A percentile compares a stretch with the other conserved stretches of the same genome.
Conservation (phyloP, 2,113 vertebrate genomes). For the Chrysochloris asiatica region DNA sequence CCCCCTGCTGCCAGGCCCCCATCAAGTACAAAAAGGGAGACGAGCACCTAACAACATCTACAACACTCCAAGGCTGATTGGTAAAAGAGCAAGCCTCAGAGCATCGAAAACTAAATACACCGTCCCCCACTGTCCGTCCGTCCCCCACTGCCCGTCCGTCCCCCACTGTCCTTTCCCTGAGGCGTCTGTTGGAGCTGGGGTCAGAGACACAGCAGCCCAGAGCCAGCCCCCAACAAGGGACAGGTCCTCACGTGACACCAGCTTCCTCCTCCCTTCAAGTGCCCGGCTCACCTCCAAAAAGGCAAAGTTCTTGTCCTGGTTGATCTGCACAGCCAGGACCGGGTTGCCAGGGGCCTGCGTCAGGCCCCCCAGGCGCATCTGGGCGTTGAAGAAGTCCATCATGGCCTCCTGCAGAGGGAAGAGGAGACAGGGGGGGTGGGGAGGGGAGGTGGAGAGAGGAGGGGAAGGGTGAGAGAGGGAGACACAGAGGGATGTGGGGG, state of each 20-base stretch:
- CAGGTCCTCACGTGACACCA: neutral
- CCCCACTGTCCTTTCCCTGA: too few species aligned
- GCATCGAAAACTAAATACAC: too few species aligned
- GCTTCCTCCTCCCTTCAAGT: too few species aligned
- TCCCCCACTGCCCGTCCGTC: too few species aligned
- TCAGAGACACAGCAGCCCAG: neutral
- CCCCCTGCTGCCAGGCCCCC: too few species aligned
- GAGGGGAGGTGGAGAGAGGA: slow-evolving; percentile 82
- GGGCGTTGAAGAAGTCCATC: slow-evolving; percentile 97
- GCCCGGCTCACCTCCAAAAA: slow-evolving; percentile 90
- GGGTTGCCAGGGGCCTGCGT: slow-evolving; percentile 96
- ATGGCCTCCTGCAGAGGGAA: slow-evolving; percentile 90
- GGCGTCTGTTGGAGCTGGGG: too few species aligned
- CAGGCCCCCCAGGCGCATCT: slow-evolving; percentile 94
- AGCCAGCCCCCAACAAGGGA: neutral
- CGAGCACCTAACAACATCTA: too few species aligned
- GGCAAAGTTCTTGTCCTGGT: slow-evolving; percentile 97
- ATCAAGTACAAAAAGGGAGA: too few species aligned
- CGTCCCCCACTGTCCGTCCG: too few species aligned
- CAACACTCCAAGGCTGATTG: too few species aligned
- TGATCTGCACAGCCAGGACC: slow-evolving; percentile 95
- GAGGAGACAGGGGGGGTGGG: slow-evolving; percentile 65
- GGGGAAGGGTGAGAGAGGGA: slow-evolving; percentile 81
- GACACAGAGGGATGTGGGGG: slow-evolving; percentile 72
- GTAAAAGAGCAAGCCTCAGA: too few species aligned